These are phyloP conservation scores for Denticeps clupeoides DNA, from an alignment of 2,797 vertebrate species.

Conservation along the genomic window DNA sequence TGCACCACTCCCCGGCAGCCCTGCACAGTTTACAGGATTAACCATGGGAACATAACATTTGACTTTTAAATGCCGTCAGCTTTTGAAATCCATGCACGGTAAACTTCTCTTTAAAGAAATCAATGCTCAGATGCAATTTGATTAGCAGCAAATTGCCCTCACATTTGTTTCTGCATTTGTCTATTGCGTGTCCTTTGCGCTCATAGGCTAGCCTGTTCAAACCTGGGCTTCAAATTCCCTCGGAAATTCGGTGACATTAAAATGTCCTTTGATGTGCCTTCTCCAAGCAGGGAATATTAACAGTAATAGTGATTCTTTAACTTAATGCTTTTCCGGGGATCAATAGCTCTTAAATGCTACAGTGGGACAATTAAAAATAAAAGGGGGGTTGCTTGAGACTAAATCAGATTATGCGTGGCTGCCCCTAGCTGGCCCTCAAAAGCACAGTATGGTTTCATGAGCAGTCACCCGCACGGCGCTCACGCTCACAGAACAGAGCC, in stretches of 20 bases:
- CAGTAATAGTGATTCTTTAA: constrained; percentile 95
- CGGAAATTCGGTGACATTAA: constrained; percentile 99
- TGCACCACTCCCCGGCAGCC: constrained; percentile 16
- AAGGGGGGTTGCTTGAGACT: constrained; percentile 80
- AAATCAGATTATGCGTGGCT: constrained; percentile 71
- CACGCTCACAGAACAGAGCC: constrained; percentile 53
- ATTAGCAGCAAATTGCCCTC: constrained; percentile 90
- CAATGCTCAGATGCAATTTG: constrained; percentile 84
- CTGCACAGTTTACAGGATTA: constrained; percentile 28
- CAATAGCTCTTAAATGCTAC: constrained; percentile 99
- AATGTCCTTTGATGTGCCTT: constrained; percentile 99
- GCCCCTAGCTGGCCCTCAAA: constrained; percentile 70
- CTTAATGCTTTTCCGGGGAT: constrained; percentile 94
- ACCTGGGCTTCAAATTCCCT: constrained; percentile 91
- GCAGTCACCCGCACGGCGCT: constrained; percentile 58
- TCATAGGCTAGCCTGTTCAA: constrained; percentile 86
- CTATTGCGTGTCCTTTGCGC: constrained; percentile 91
- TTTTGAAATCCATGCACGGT: constrained; percentile 73
- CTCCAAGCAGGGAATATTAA: constrained; percentile 95
- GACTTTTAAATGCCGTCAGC: constrained; percentile 75
- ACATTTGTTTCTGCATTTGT: constrained; percentile 89
- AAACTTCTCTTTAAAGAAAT: constrained; percentile 78
- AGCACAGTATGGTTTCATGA: constrained; percentile 69
- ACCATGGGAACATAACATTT: constrained; percentile 54
- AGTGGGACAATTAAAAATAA: constrained; percentile 99